These are phyloP conservation scores for Rhyzopertha dominica DNA, from an alignment of 1,140 invertebrate genomes.

Conservation along the genomic window DNA sequence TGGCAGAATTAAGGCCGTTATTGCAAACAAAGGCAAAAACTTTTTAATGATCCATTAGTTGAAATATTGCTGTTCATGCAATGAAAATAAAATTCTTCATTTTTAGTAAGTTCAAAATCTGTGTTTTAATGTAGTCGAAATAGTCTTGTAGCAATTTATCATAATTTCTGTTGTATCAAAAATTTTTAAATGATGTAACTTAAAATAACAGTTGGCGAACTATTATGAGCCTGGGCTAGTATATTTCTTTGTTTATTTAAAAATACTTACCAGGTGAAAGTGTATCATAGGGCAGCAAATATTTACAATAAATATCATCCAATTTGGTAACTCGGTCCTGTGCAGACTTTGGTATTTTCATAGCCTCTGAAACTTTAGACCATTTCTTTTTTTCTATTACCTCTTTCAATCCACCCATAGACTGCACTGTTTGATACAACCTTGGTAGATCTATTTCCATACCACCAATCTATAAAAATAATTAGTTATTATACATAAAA, in stretches of 20 bases:
- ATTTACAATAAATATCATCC: conserved; percentile 91
- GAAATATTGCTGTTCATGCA: too few relatives aligned
- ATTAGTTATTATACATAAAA: conserved; percentile 6
- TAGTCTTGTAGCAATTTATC: too few relatives aligned
- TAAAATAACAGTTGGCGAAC: too few relatives aligned
- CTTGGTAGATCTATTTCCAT: conserved; percentile 86
- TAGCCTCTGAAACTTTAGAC: conserved; percentile 80
- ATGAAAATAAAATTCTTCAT: too few relatives aligned
- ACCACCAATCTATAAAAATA: conserved; percentile 65
- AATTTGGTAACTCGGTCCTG: conserved; percentile 81
- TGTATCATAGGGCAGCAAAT: conserved; percentile 85
- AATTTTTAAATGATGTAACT: too few relatives aligned
- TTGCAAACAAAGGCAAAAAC: too few relatives aligned
- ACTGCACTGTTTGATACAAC: conserved; percentile 80
- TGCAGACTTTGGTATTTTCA: conserved; percentile 78
- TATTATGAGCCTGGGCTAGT: not conserved
- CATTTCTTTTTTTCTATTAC: conserved; percentile 90
- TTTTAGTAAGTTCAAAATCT: too few relatives aligned
- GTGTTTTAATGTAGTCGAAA: too few relatives aligned
- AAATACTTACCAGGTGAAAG: conserved; percentile 60
- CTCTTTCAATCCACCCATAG: conserved; percentile 79
- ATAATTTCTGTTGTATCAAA: too few relatives aligned
- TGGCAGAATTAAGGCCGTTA: too few relatives aligned
- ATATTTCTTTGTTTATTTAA: conserved; percentile 10
- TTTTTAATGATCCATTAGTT: too few relatives aligned